Evolutionary conservation across 1,140 invertebrate genomes (phyloP).

Genomic region (Drosophila hydei): DNA sequence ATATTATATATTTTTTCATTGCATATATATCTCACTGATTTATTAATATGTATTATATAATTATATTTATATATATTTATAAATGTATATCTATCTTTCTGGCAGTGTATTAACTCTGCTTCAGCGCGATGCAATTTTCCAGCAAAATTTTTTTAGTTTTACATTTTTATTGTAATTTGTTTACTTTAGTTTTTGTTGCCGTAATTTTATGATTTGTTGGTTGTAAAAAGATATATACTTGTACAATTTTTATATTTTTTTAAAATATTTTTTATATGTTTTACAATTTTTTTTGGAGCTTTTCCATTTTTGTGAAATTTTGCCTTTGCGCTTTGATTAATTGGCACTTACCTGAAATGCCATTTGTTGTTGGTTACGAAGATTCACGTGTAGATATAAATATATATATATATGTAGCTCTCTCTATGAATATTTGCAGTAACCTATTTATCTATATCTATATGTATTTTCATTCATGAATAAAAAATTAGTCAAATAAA

Average conservation of each 20-base stretch:
- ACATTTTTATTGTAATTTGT: slow-evolving; percentile 1
- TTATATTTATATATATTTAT: too few species aligned
- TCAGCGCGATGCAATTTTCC: not conserved
- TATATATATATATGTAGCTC: too few species aligned
- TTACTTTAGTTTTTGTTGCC: slow-evolving; percentile 5
- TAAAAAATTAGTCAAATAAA: too few species aligned
- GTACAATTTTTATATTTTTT: slow-evolving; percentile 6
- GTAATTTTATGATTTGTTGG: slow-evolving; percentile 54
- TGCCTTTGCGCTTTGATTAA: slow-evolving; percentile 52
- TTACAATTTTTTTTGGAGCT: slow-evolving; percentile 4
- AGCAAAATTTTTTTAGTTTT: slow-evolving; percentile 6
- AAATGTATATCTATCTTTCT: not conserved
- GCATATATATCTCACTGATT: too few species aligned
- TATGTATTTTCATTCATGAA: too few species aligned
- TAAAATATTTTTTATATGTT: too few species aligned
- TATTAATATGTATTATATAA: too few species aligned
- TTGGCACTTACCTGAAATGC: slow-evolving; percentile 43
- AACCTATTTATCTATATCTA: not conserved
- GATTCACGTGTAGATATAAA: too few species aligned
- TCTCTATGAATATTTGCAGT: too few species aligned
- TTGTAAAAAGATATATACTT: slow-evolving; percentile 31
- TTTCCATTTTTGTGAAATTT: slow-evolving; percentile 38
- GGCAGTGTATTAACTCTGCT: too few species aligned
- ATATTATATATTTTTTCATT: too few species aligned
- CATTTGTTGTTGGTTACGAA: too few species aligned